Evolutionary conservation across 2,797 vertebrate genomes (phyloP).

Genomic region (Microctenopoma stevenorrisi): DNA sequence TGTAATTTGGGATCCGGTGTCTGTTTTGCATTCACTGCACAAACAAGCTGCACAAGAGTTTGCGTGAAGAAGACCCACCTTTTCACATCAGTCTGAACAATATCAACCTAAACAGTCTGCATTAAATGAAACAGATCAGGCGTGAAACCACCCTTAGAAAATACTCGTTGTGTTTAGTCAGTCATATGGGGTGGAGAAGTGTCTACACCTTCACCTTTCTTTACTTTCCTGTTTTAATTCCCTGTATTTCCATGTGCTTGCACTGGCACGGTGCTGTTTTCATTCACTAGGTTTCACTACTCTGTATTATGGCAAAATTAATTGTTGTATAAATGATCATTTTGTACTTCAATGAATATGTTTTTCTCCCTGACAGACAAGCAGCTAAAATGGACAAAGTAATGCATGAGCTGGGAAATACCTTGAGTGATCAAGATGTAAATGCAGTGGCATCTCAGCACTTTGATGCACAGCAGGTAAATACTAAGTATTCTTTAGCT

Average conservation of each 20-base stretch:
- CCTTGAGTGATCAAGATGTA: slow-evolving; percentile 94
- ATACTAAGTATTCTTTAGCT: neutral
- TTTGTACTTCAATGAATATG: neutral
- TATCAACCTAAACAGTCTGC: too few relatives aligned
- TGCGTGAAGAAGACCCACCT: neutral
- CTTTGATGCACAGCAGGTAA: slow-evolving; percentile 96
- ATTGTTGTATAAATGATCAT: neutral
- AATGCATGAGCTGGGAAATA: slow-evolving; percentile 96
- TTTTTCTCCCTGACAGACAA: slow-evolving; percentile 82
- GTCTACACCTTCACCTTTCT: neutral
- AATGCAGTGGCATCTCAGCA: slow-evolving; percentile 95
- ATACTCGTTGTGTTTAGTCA: too few relatives aligned
- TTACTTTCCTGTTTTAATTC: neutral
- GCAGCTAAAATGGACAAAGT: slow-evolving; percentile 94
- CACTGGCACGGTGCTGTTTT: neutral
- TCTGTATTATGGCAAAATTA: neutral
- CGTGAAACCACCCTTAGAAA: too few relatives aligned
- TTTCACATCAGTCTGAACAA: too few relatives aligned
- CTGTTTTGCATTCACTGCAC: neutral
- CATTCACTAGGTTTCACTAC: too few relatives aligned
- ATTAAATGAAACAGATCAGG: too few relatives aligned
- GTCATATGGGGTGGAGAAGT: neutral
- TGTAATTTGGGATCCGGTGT: too few relatives aligned
- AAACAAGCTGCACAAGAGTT: neutral
- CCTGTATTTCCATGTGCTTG: neutral